Percentiles rank a stretch among this genome's conserved stretches.
Conservation (phyloP, 1,140 invertebrate species). For the Fopius arisanus region DNA sequence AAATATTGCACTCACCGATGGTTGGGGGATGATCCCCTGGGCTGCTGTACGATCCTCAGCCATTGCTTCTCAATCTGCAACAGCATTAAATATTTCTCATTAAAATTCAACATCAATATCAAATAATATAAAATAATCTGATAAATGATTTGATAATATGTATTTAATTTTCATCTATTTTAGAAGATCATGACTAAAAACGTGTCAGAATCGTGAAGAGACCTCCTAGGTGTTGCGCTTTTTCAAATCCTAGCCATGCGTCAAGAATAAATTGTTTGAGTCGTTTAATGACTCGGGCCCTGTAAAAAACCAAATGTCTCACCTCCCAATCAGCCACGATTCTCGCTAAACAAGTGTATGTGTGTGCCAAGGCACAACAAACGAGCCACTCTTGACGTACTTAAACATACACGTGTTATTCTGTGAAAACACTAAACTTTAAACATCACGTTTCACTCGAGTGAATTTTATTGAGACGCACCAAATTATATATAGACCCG, state of each 20-base stretch:
- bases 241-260: background rate
- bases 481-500: background rate
- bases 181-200: no score
- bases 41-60: constrained; percentile 35
- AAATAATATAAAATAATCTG: no score
- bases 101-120: background rate
- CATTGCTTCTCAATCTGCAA: constrained; percentile 35
- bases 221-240: no score
- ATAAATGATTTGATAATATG: no score
- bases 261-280: constrained; percentile 15
- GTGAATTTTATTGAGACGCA: background rate
- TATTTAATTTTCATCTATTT: no score
- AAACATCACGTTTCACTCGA: background rate
- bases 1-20: constrained; percentile 31
- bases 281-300: constrained; percentile 11
- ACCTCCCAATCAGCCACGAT: background rate
- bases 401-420: constrained; percentile 3
- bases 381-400: constrained; percentile 5
- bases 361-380: constrained; percentile 6
- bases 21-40: constrained; percentile 35
- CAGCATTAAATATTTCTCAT: background rate
- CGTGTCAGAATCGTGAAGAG: background rate
- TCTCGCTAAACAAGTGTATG: background rate
- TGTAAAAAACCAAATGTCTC: background rate
- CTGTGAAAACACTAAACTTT: background rate